Conservation (phyloP, 2,888 invertebrate genomes). For the Bellardia bayeri region DNA sequence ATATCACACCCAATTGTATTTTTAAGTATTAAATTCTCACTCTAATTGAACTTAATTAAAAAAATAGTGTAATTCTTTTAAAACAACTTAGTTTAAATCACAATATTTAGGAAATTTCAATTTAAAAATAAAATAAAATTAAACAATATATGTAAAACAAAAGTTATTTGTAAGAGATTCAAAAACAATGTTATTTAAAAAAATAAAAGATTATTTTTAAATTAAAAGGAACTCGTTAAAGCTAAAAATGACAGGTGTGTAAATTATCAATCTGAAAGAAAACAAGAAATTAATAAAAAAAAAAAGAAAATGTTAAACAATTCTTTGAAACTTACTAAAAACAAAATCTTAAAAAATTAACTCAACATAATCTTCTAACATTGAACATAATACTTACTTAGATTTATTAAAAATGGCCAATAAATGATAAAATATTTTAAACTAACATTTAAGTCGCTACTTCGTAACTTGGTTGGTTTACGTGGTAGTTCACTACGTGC, state of each 20-base stretch:
- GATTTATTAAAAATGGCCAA: conserved; percentile 44
- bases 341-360: neutral
- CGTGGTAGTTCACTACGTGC: no score
- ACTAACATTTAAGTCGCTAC: no score
- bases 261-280: conserved; percentile 68
- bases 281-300: conserved; percentile 35
- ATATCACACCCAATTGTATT: conserved; percentile 65
- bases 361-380: neutral
- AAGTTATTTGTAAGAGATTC: conserved; percentile 29
- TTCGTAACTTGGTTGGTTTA: no score
- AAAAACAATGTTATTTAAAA: conserved; percentile 24
- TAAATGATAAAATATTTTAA: no score
- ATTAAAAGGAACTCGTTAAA: conserved; percentile 64
- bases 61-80: conserved; percentile 40
- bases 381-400: conserved; percentile 16
- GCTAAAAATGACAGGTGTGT: conserved; percentile 72
- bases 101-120: conserved; percentile 68
- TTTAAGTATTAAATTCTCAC: conserved; percentile 65
- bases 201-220: conserved; percentile 58
- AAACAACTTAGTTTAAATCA: conserved; percentile 73
- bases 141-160: conserved; percentile 39
- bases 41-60: conserved; percentile 53
- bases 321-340: conserved; percentile 13
- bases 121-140: conserved; percentile 37
- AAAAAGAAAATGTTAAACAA: conserved; percentile 24